These are phyloP conservation scores for Caenorhabditis macrosperma DNA, from an alignment of 2,888 invertebrate species.

Conservation along the genomic window DNA sequence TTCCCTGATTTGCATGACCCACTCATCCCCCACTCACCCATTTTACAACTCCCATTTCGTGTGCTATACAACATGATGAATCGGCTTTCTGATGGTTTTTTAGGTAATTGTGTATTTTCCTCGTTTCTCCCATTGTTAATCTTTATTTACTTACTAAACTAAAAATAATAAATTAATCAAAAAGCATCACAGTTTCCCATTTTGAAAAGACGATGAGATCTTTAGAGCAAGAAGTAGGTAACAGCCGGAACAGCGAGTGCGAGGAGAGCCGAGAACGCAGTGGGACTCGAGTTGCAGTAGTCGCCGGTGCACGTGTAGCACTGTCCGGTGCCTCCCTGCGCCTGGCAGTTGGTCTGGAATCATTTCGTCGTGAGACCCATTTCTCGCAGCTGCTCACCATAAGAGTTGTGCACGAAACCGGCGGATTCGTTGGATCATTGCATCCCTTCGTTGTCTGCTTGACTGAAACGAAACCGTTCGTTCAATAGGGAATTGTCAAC, in stretches of 20 bases:
- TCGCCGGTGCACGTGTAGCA: conserved; percentile 56
- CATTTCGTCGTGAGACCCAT: neutral
- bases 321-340: conserved; percentile 52
- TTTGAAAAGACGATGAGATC: neutral
- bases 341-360: conserved; percentile 54
- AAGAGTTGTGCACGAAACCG: conserved; percentile 42
- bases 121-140: neutral
- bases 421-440: conserved; percentile 51
- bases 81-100: conserved; percentile 12
- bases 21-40: neutral
- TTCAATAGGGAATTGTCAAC: neutral
- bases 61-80: conserved; percentile 46
- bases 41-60: too few relatives aligned
- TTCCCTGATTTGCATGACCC: conserved; percentile 41
- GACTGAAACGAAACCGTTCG: conserved; percentile 43
- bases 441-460: conserved; percentile 53
- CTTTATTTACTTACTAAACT: conserved; percentile 4
- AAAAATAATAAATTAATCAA: conserved; percentile 11
- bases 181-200: neutral
- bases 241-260: conserved; percentile 10
- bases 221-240: conserved; percentile 28
- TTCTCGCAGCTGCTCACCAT: conserved; percentile 24
- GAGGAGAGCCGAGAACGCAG: conserved; percentile 21
- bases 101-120: neutral
- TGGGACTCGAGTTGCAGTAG: conserved; percentile 48